A percentile compares a stretch with the other conserved stretches of the same genome.
phyloP scores from a whole-genome alignment of 2,797 vertebrate genomes.

The Sorex maritimensis region DNA sequence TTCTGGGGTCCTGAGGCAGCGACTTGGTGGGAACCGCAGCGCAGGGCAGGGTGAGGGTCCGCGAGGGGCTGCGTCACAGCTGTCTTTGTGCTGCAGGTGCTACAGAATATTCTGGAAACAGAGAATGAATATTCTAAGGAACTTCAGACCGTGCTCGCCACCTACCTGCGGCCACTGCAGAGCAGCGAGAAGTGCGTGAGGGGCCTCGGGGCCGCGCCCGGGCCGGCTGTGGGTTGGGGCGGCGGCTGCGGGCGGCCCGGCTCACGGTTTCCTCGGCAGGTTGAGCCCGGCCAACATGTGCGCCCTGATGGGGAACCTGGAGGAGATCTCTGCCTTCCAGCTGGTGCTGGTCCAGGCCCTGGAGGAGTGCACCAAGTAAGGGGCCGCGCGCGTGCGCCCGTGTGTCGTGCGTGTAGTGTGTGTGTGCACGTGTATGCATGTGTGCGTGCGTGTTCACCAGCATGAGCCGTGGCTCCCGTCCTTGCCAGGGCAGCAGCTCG shows the following conservation, averaged over 20 bases:
- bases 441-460: no score
- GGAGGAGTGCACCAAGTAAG: slow-evolving; percentile 99
- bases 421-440: no score
- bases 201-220: not conserved
- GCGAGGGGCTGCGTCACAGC: not conserved
- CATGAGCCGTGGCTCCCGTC: no score
- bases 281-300: slow-evolving; percentile 94
- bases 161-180: slow-evolving; percentile 96
- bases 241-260: not conserved
- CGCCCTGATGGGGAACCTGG: slow-evolving; percentile 97
- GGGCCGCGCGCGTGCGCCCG: not conserved
- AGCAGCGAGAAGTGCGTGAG: slow-evolving; percentile 96
- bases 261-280: slow-evolving; percentile 88
- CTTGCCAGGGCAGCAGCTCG: no score
- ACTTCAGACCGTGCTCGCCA: slow-evolving; percentile 96
- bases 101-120: slow-evolving; percentile 98
- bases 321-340: slow-evolving; percentile 99
- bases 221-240: not conserved
- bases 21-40: no score
- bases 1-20: no score
- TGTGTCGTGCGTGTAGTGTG: no score
- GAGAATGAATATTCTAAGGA: slow-evolving; percentile 98
- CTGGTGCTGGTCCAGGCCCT: slow-evolving; percentile 98
- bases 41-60: no score
- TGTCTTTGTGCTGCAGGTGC: slow-evolving; percentile 92